Evolutionary conservation across 2,113 vertebrate genomes (phyloP).

Genomic region (Gobiocypris rarus): DNA sequence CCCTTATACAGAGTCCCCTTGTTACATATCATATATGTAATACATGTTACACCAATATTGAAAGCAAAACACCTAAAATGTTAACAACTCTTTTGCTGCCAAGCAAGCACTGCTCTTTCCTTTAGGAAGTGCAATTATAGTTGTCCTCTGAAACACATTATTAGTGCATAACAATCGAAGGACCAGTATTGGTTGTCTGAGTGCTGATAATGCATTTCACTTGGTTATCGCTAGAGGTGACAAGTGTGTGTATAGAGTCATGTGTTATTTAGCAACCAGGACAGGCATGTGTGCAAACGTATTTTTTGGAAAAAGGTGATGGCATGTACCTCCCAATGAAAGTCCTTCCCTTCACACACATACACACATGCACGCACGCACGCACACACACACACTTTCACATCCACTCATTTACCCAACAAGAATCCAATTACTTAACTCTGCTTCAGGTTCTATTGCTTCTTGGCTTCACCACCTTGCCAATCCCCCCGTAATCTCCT

Average conservation of each 20-base stretch:
- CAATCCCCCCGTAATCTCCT: slow-evolving; percentile 88
- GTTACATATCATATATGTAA: too few relatives aligned
- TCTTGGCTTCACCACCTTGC: slow-evolving; percentile 78
- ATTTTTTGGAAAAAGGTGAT: slow-evolving; percentile 19
- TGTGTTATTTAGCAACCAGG: background rate
- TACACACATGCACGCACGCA: background rate
- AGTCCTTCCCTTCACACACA: slow-evolving; percentile 16
- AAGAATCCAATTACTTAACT: slow-evolving; percentile 98
- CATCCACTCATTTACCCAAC: slow-evolving; percentile 85
- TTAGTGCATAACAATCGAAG: background rate
- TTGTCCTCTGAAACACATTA: slow-evolving; percentile 3
- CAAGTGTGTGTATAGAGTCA: background rate
- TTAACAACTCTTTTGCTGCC: background rate
- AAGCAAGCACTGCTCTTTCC: background rate
- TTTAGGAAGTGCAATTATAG: background rate
- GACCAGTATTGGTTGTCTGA: background rate
- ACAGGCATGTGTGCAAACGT: background rate
- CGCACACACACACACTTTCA: slow-evolving; percentile 70
- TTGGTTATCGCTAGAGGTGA: background rate
- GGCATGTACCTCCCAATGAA: slow-evolving; percentile 28
- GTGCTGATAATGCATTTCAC: slow-evolving; percentile 1
- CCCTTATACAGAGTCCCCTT: too few relatives aligned
- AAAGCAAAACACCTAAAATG: background rate
- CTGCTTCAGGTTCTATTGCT: slow-evolving; percentile 83
- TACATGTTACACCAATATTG: too few relatives aligned